These are phyloP conservation scores for Chrysomela aeneicollis DNA, from an alignment of 2,888 invertebrate genomes.

Conservation along the genomic window DNA sequence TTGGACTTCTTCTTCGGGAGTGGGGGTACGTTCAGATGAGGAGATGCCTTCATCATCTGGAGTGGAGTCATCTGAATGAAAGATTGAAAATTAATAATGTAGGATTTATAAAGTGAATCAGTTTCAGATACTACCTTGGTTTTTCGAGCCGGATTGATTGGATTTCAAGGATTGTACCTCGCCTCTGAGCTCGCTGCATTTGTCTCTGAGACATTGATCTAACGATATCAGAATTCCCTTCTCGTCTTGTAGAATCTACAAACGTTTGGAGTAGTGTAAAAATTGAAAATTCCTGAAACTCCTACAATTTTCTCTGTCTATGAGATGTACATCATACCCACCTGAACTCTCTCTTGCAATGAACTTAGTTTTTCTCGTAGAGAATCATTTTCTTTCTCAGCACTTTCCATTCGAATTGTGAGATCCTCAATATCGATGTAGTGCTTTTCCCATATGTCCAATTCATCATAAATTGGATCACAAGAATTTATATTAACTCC, in stretches of 20 bases:
- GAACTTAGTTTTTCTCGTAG: slow-evolving; percentile 74
- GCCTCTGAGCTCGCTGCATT: slow-evolving; percentile 77
- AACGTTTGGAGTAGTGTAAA: slow-evolving; percentile 1
- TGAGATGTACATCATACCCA: slow-evolving; percentile 50
- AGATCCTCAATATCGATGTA: slow-evolving; percentile 82
- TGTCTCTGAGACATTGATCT: slow-evolving; percentile 77
- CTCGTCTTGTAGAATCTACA: slow-evolving; percentile 80
- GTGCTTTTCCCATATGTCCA: slow-evolving; percentile 79
- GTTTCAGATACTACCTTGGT: slow-evolving; percentile 29
- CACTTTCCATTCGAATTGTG: slow-evolving; percentile 73
- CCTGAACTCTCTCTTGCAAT: slow-evolving; percentile 77
- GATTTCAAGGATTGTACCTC: slow-evolving; percentile 72
- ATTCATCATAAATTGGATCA: slow-evolving; percentile 72
- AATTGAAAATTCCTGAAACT: too few relatives aligned
- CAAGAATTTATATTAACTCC: slow-evolving; percentile 70
- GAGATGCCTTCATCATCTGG: slow-evolving; percentile 91
- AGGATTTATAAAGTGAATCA: background rate
- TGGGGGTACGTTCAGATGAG: slow-evolving; percentile 81
- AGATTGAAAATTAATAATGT: background rate
- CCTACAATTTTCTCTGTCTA: too few relatives aligned
- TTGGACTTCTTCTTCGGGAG: slow-evolving; percentile 73
- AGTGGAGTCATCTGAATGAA: slow-evolving; percentile 69
- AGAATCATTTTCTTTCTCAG: slow-evolving; percentile 72
- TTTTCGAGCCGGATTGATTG: slow-evolving; percentile 60
- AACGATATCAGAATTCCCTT: slow-evolving; percentile 76